Evolutionary conservation across 2,797 vertebrate species (phyloP).

Genomic region (Miichthys miiuy): DNA sequence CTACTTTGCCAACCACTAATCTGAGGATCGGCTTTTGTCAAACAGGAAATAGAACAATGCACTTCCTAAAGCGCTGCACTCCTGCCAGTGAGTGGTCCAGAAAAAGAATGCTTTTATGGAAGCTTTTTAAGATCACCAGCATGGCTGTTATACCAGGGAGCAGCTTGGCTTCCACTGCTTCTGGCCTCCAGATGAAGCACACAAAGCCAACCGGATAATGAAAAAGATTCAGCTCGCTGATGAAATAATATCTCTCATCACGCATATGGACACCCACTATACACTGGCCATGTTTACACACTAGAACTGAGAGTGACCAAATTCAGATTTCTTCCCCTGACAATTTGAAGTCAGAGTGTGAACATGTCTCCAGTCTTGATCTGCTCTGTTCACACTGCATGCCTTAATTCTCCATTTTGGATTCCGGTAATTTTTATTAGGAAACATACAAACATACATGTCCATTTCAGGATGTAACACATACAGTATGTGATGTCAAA

Average conservation of each 20-base stretch:
- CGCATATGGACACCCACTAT: constrained; percentile 60
- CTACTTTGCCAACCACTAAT: constrained; percentile 40
- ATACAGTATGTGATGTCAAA: not conserved
- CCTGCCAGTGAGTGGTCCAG: constrained; percentile 54
- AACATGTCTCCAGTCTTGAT: not conserved
- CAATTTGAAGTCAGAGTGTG: not conserved
- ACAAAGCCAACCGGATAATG: constrained; percentile 66
- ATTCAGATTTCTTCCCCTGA: not conserved
- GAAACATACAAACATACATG: not conserved
- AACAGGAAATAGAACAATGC: constrained; percentile 68
- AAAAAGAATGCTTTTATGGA: constrained; percentile 58
- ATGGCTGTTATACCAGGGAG: constrained; percentile 57
- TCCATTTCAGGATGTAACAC: not conserved
- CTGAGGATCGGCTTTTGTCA: constrained; percentile 50
- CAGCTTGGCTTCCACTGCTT: constrained; percentile 63
- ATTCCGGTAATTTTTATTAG: too few species aligned
- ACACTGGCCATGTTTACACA: constrained; percentile 38
- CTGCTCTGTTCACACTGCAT: not conserved
- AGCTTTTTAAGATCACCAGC: constrained; percentile 62
- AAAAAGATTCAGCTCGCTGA: constrained; percentile 52
- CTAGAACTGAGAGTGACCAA: constrained; percentile 12
- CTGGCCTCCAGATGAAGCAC: constrained; percentile 56
- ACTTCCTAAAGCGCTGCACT: constrained; percentile 65
- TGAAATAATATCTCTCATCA: constrained; percentile 40
- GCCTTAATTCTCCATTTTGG: not conserved